Conservation (phyloP, 2,888 invertebrate species). For the Polietes domitor region DNA sequence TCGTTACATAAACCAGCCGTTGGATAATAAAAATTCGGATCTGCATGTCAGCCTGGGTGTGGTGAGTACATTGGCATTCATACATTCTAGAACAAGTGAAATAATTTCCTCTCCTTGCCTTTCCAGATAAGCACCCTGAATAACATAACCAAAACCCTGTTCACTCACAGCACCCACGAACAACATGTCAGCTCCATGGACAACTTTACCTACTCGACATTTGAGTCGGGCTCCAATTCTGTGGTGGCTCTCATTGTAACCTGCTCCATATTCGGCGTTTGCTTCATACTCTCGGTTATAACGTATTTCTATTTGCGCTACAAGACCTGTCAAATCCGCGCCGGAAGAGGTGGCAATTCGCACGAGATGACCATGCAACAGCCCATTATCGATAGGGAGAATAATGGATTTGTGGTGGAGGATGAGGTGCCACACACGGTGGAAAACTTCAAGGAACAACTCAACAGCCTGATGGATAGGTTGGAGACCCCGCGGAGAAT, state of each 20-base stretch:
- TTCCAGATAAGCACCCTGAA: slow-evolving; percentile 82
- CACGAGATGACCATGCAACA: slow-evolving; percentile 89
- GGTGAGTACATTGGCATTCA: slow-evolving; percentile 81
- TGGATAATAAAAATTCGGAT: slow-evolving; percentile 83
- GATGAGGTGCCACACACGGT: slow-evolving; percentile 87
- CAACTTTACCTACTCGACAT: slow-evolving; percentile 75
- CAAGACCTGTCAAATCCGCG: slow-evolving; percentile 77
- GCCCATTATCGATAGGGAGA: slow-evolving; percentile 89
- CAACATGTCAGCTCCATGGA: slow-evolving; percentile 77
- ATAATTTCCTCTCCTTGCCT: no score
- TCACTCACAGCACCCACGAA: slow-evolving; percentile 83
- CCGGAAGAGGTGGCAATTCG: slow-evolving; percentile 79
- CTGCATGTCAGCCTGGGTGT: slow-evolving; percentile 88
- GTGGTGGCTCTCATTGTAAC: slow-evolving; percentile 83
- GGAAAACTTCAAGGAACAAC: slow-evolving; percentile 85
- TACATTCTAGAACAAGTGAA: no score
- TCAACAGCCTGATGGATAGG: slow-evolving; percentile 85
- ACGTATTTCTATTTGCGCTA: slow-evolving; percentile 81
- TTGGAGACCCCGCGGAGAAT: slow-evolving; percentile 81
- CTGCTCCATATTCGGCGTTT: slow-evolving; percentile 86
- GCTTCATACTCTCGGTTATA: slow-evolving; percentile 84
- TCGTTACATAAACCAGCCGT: slow-evolving; percentile 88
- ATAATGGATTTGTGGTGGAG: slow-evolving; percentile 89
- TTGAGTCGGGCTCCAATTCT: slow-evolving; percentile 76
- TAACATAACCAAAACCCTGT: slow-evolving; percentile 85